phyloP scores from a whole-genome alignment of 2,888 invertebrate species.

The Steinernema carpocapsae region DNA sequence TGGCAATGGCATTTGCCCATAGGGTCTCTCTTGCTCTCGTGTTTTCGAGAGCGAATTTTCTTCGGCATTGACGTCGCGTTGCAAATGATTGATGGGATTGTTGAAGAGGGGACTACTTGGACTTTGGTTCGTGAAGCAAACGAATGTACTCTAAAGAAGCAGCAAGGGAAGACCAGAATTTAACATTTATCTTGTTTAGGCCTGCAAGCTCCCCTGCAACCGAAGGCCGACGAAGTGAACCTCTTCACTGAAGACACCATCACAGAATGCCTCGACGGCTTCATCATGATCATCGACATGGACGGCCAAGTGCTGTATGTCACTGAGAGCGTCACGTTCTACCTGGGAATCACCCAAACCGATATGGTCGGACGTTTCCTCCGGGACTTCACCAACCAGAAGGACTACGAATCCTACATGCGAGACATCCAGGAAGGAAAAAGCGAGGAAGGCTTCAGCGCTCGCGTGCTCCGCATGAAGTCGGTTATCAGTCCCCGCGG shows the following conservation, averaged over 20 bases:
- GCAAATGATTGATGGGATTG: conserved; percentile 22
- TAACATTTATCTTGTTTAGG: background rate
- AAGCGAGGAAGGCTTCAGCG: conserved; percentile 34
- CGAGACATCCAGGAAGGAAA: background rate
- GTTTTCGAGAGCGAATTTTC: conserved; percentile 15
- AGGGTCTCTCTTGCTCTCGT: conserved; percentile 14
- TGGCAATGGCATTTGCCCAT: conserved; percentile 18
- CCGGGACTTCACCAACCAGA: conserved; percentile 90
- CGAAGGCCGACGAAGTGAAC: conserved; percentile 35
- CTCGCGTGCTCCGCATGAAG: conserved; percentile 81
- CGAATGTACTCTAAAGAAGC: too few species aligned
- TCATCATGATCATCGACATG: conserved; percentile 83
- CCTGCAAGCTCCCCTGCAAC: conserved; percentile 34
- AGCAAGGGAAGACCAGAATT: background rate
- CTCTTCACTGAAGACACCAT: conserved; percentile 59
- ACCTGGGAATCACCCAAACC: conserved; percentile 88
- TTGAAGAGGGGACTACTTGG: background rate
- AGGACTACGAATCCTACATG: conserved; percentile 88
- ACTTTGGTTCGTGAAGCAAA: background rate
- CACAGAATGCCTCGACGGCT: conserved; percentile 79
- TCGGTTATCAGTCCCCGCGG: conserved; percentile 93
- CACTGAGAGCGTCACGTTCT: conserved; percentile 87
- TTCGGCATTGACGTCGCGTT: conserved; percentile 3
- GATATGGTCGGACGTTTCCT: conserved; percentile 79
- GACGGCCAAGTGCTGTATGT: conserved; percentile 91